Evolutionary conservation across 2,113 vertebrate species (phyloP), one percentile per base, ranked within the genome.

Genomic region (Lycaon pictus): DNA sequence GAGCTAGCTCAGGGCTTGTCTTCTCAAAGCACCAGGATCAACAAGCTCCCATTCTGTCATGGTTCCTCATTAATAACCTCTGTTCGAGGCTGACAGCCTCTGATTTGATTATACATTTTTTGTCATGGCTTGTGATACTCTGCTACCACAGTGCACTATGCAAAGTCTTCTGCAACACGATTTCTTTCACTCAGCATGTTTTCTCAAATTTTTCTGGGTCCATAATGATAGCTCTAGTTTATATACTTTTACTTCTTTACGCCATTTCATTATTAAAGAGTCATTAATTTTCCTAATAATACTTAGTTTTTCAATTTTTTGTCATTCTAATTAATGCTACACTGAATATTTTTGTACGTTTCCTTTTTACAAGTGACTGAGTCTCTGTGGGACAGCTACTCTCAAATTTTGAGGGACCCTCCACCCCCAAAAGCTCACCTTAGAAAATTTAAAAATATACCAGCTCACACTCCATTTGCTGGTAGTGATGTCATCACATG

Each of bases 181-280:
- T 67, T 35, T 76, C 51, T 69, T 84, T 55, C 48, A 43, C 25
- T 35, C 22, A 12, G 48, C 7, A 19, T 25, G 20, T 63, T 79
- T 79, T 89, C 74, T 51, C 7, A 51, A 83, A 5, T 83, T 95
- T 79, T 27, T 29, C 35, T 65, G 5, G 17, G 48, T 23, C 15
- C 13, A 3, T 81, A 56, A 84, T 20, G 35, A 12, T 71, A 92
- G 27, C 29, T 19, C 60, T 86, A 15, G 11, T 60, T 48, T 92
- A 63, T 62, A 81, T 94, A 48, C 29, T 83, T 92, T 71, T 83
- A 58, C 60, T 81, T 81, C 56, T 60, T 86, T 89, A 17, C 81
- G 8, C 17, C 84, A 58, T 86, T 93, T 86, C 67, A 22, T 87
- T 77, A 53, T 88, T 81, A 48, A 67, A 83, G 83, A 69, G 20